phyloP scores from a whole-genome alignment of 2,888 invertebrate genomes.

The Pristionchus mayeri region DNA sequence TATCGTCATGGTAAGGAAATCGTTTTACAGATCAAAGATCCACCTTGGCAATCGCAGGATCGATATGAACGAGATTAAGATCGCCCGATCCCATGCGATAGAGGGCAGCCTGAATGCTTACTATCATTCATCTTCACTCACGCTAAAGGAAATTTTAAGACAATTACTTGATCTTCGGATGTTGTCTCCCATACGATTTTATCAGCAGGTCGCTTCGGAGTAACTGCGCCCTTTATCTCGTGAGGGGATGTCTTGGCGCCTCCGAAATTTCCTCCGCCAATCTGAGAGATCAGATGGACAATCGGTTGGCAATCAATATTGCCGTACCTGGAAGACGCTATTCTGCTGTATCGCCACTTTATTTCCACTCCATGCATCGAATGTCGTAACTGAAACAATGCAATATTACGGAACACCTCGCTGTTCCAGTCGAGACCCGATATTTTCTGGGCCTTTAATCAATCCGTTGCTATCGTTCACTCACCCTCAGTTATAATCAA shows the following conservation, averaged over 20 bases:
- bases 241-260: slow-evolving; percentile 84
- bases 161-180: slow-evolving; percentile 86
- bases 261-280: slow-evolving; percentile 83
- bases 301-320: not conserved
- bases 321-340: not conserved
- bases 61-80: slow-evolving; percentile 94
- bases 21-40: no score
- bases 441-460: no score
- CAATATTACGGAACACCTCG: not conserved
- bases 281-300: no score
- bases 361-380: not conserved
- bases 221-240: slow-evolving; percentile 82
- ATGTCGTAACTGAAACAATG: not conserved
- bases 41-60: slow-evolving; percentile 86
- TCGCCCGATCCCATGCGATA: slow-evolving; percentile 89
- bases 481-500: slow-evolving; percentile 86
- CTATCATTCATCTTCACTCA: not conserved
- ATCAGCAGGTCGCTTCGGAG: slow-evolving; percentile 88
- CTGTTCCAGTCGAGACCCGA: no score
- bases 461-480: not conserved
- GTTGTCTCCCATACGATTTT: slow-evolving; percentile 85
- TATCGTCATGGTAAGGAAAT: no score
- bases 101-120: slow-evolving; percentile 69
- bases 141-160: not conserved
- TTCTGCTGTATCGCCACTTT: not conserved